phyloP scores from a whole-genome alignment of 2,888 invertebrate species.

The Tricholauxania praeusta region DNA sequence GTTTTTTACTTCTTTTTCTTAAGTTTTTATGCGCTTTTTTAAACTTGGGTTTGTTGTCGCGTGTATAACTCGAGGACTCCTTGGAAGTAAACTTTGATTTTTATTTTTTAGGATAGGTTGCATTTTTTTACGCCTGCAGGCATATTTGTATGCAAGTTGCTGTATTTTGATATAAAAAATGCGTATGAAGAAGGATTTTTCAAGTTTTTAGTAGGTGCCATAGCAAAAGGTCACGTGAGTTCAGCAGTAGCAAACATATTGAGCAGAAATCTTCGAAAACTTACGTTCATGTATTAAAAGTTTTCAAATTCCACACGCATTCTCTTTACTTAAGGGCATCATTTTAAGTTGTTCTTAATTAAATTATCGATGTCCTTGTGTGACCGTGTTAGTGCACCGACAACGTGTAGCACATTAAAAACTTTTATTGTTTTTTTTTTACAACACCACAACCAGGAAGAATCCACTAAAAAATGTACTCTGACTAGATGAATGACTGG shows the following conservation, averaged over 20 bases:
- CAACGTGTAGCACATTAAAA: slow-evolving; percentile 31
- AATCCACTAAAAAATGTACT: too few species aligned
- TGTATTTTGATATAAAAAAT: too few species aligned
- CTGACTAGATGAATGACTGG: too few species aligned
- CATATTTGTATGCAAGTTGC: too few species aligned
- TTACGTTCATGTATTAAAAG: background rate
- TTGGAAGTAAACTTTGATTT: too few species aligned
- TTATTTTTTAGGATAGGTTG: too few species aligned
- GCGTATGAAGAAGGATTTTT: background rate
- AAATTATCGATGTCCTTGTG: background rate
- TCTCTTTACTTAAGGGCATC: background rate
- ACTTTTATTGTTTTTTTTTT: slow-evolving; percentile 19
- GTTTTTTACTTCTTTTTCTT: too few species aligned
- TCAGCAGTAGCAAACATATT: background rate
- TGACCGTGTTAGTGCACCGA: background rate
- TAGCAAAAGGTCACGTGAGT: background rate
- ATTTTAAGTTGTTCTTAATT: background rate
- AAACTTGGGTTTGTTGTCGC: slow-evolving; percentile 8
- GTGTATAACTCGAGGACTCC: slow-evolving; percentile 1
- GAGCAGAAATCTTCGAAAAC: background rate
- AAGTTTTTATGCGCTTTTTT: background rate
- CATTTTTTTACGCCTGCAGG: too few species aligned
- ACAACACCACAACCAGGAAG: background rate
- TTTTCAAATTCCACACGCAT: background rate
- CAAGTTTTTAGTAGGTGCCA: background rate